phyloP scores from a whole-genome alignment of 2,888 invertebrate species.

The Orthonevra nobilis region DNA sequence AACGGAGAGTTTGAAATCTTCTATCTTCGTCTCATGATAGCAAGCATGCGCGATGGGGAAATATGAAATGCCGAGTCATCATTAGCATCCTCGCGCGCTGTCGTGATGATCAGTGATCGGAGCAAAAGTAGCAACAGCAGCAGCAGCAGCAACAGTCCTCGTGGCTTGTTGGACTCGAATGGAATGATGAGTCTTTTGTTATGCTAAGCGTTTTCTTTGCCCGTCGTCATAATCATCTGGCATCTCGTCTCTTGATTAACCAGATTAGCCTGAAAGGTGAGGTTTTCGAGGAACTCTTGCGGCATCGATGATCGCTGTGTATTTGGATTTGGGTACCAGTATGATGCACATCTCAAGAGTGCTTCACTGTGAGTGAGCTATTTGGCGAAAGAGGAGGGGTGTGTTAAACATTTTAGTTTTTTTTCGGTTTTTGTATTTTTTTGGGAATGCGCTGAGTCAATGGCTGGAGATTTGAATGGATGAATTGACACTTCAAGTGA shows the following conservation, averaged over 20 bases:
- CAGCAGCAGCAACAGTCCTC: conserved; percentile 30
- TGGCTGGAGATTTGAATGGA: conserved; percentile 32
- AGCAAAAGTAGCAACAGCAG: conserved; percentile 31
- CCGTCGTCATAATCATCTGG: conserved; percentile 63
- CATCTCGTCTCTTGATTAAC: conserved; percentile 67
- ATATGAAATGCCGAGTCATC: conserved; percentile 65
- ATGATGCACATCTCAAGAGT: conserved; percentile 15
- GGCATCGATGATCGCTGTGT: no score
- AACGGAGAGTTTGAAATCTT: conserved; percentile 61
- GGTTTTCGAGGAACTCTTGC: conserved; percentile 61
- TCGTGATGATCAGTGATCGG: conserved; percentile 64
- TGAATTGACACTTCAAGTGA: conserved; percentile 53
- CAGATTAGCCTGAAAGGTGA: conserved; percentile 68
- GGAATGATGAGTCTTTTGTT: conserved; percentile 69
- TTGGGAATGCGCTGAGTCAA: conserved; percentile 59
- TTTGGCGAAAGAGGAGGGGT: conserved; percentile 46
- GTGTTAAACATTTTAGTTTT: no score
- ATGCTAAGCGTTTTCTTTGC: conserved; percentile 69
- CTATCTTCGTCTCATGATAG: conserved; percentile 42
- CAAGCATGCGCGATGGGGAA: conserved; percentile 42
- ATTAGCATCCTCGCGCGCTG: conserved; percentile 67
- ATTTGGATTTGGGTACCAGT: neutral
- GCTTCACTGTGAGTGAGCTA: conserved; percentile 49
- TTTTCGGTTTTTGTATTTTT: neutral
- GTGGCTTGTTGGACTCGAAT: conserved; percentile 11